These are phyloP conservation scores for Trissoscelio sp. DNA, from an alignment of 2,888 invertebrate species.

Conservation along the genomic window DNA sequence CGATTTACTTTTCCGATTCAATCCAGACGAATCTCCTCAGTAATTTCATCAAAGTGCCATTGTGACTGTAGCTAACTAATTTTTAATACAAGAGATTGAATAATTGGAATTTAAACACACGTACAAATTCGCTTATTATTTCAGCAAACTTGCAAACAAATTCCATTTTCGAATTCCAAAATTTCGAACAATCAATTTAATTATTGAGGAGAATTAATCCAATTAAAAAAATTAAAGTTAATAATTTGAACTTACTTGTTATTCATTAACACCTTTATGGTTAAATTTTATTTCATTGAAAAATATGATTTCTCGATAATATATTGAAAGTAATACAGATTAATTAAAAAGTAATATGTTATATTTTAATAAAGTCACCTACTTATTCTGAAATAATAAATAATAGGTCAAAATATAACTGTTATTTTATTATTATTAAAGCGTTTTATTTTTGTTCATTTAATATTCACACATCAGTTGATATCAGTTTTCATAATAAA, in stretches of 20 bases:
- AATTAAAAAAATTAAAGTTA: not conserved
- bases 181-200: not conserved
- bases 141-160: not conserved
- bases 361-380: too few relatives aligned
- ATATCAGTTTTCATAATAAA: too few relatives aligned
- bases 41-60: constrained; percentile 6
- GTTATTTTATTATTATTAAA: too few relatives aligned
- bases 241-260: not conserved
- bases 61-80: constrained; percentile 6
- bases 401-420: too few relatives aligned
- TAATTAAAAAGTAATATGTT: too few relatives aligned
- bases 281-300: not conserved
- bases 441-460: too few relatives aligned
- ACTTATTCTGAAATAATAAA: too few relatives aligned
- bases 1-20: constrained; percentile 13
- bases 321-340: too few relatives aligned
- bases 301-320: not conserved
- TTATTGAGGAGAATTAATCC: not conserved
- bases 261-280: not conserved
- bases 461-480: too few relatives aligned
- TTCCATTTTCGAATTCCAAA: not conserved
- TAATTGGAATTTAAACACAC: constrained; percentile 7
- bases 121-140: constrained; percentile 18
- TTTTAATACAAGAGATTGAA: constrained; percentile 6
- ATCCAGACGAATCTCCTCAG: constrained; percentile 1